Conservation (phyloP, 2,888 invertebrate genomes). For the Craniophora ligustri region DNA sequence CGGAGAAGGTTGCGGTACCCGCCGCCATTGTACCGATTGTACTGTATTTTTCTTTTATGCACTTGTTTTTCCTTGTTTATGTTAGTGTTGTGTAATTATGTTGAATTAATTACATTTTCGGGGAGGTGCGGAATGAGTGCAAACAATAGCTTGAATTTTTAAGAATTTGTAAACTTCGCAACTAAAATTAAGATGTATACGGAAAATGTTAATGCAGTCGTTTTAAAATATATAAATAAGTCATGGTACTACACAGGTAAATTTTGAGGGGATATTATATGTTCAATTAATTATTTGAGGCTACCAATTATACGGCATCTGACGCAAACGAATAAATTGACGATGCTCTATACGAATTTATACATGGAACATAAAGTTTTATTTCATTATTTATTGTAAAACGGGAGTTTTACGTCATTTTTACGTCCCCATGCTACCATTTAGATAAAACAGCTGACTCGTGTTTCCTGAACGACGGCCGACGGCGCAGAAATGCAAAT, state of each 20-base stretch:
- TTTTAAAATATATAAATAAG: neutral
- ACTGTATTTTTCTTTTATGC: conserved; percentile 48
- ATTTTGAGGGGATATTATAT: too few relatives aligned
- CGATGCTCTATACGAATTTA: conserved; percentile 23
- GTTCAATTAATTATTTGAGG: too few relatives aligned
- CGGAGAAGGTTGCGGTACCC: conserved; percentile 44
- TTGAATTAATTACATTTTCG: conserved; percentile 26
- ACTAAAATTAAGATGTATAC: neutral
- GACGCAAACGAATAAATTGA: conserved; percentile 10
- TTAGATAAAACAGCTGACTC: conserved; percentile 82
- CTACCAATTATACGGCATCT: neutral
- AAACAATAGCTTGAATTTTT: neutral
- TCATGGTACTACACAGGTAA: neutral
- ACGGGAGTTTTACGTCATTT: conserved; percentile 74
- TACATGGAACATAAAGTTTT: conserved; percentile 66
- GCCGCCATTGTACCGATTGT: conserved; percentile 44
- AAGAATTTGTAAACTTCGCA: neutral
- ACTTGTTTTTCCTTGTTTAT: conserved; percentile 53
- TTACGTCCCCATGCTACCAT: conserved; percentile 76
- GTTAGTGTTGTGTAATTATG: conserved; percentile 33
- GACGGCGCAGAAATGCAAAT: conserved; percentile 46
- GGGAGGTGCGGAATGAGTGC: conserved; percentile 4
- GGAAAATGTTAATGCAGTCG: neutral
- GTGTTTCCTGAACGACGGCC: conserved; percentile 76
- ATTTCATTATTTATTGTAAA: conserved; percentile 80